These are phyloP conservation scores for Apomyelois bistriatella DNA, from an alignment of 2,888 invertebrate genomes.

Conservation along the genomic window DNA sequence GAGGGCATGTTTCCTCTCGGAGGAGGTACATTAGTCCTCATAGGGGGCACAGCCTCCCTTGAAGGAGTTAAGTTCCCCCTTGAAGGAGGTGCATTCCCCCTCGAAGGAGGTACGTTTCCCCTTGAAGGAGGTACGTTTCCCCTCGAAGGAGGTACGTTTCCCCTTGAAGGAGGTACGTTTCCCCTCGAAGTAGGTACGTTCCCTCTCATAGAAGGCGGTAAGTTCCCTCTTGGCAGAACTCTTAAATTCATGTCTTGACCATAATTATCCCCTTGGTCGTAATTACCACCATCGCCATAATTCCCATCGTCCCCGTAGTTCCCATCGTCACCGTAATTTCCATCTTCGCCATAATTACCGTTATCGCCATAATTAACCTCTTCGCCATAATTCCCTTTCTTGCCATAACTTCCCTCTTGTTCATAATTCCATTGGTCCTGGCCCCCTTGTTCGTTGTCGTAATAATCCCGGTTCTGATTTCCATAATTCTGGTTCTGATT, in stretches of 20 bases:
- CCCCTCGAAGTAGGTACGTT: constrained; percentile 31
- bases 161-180: constrained; percentile 30
- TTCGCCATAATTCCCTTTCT: constrained; percentile 31
- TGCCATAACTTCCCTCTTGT: constrained; percentile 35
- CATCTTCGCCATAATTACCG: constrained; percentile 27
- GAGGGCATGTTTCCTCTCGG: too few species aligned
- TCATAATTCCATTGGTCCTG: constrained; percentile 40
- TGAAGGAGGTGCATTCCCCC: too few species aligned
- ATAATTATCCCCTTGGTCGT: constrained; percentile 21
- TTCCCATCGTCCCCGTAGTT: constrained; percentile 40
- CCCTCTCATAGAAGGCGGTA: constrained; percentile 23
- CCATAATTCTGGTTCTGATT: constrained; percentile 15
- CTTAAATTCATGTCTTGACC: constrained; percentile 22
- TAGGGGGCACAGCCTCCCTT: too few species aligned
- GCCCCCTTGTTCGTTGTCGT: constrained; percentile 28
- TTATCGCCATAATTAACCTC: constrained; percentile 33
- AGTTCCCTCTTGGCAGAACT: neutral
- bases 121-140: constrained; percentile 26
- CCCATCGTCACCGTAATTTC: constrained; percentile 35
- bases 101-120: too few species aligned
- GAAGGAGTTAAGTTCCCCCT: too few species aligned
- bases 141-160: constrained; percentile 30
- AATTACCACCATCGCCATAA: constrained; percentile 37
- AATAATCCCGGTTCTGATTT: constrained; percentile 24
- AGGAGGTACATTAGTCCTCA: too few species aligned